Evolutionary conservation across 2,113 vertebrate species (phyloP).

Genomic region (Gracilinanus agilis): DNA sequence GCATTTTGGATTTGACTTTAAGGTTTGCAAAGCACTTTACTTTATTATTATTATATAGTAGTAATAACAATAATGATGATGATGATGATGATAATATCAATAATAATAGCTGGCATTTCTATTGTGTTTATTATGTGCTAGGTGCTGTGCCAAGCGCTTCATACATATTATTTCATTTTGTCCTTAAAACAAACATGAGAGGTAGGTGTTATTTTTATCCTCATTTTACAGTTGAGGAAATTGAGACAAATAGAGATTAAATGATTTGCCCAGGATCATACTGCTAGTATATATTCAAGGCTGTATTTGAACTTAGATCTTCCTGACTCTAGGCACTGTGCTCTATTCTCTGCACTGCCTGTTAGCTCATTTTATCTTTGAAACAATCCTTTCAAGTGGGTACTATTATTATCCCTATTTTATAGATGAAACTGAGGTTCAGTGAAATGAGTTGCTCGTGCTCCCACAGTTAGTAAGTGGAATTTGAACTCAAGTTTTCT

Average conservation of each 20-base stretch:
- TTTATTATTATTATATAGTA: no score
- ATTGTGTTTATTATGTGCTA: not conserved
- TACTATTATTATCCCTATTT: not conserved
- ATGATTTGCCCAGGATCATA: not conserved
- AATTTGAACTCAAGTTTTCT: not conserved
- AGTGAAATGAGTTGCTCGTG: not conserved
- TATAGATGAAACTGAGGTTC: not conserved
- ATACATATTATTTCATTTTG: not conserved
- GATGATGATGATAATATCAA: not conserved
- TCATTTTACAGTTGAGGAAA: not conserved
- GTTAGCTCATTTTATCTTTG: not conserved
- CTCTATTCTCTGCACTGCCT: not conserved
- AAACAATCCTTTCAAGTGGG: not conserved
- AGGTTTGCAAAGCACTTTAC: not conserved
- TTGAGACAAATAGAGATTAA: not conserved
- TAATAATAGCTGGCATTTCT: not conserved
- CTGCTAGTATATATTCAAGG: not conserved
- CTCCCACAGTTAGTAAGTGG: not conserved
- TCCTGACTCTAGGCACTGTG: not conserved
- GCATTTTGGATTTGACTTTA: not conserved
- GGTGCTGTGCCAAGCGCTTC: not conserved
- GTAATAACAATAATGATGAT: not conserved
- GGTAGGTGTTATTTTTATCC: not conserved
- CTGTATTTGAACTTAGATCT: not conserved
- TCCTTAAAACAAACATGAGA: not conserved